Base-by-base conservation (phyloP, 2,113 vertebrate genomes). In the Brachyhypopomus gauderio region DNA sequence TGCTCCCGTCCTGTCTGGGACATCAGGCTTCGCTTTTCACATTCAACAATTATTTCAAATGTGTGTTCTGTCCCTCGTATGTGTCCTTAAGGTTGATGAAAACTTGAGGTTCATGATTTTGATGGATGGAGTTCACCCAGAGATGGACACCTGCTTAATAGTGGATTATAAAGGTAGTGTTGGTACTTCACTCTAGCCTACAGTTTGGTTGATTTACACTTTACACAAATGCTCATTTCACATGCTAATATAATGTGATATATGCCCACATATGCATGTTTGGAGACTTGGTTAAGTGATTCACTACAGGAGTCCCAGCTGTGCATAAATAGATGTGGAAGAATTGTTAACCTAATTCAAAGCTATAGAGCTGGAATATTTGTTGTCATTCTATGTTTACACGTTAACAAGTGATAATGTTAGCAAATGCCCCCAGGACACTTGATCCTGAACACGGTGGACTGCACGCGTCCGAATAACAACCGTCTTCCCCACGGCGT, bases 71-170 rank as follows among this genome's bases (percentile, higher is more conserved):
- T 56, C 17, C 23, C 9, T 75, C 56, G 20, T 73, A 12, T 60
- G 2, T 16, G 30, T 70, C 22, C 27, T 74, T 22, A 79, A 94
- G 92, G 89, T 95, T 16, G 90, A 94, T 58, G 69, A 90, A 59
- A 80, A 93, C 80, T 87, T 95, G 59, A 90, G 94, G 41, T 95
- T 95, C 58, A 95, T 95, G 94, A 95, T 95, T 87, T 77, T 95
- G 66, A 95, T 94, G 94, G 95, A 95, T 20, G 93, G 93, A 0
- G 74, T 95, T 73, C 94, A 94, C 77, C 95, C 95, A 25, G 95
- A 95, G 87, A 93, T 95, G 91, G 94, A 95, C 86, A 95, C 95
- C 0, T 95, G 95, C 77, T 92, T 95, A 79, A 94, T 95, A 1
- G 90, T 94, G 81, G 93, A 95, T 52, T 95, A 95, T 85, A 95